phyloP scores from a whole-genome alignment of 2,888 invertebrate species.

The Nasonovia ribisnigri region DNA sequence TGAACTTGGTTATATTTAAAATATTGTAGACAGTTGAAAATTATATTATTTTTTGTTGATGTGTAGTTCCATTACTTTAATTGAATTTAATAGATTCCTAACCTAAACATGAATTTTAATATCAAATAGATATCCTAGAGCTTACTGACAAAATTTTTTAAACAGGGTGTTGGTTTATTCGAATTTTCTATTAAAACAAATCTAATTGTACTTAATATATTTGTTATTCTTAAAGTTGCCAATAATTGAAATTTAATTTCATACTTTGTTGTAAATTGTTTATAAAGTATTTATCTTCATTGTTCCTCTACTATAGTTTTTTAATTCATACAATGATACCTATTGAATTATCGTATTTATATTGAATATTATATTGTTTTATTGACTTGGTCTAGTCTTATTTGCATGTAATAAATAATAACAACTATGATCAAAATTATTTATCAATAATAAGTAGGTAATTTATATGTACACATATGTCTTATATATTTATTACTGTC shows the following conservation, averaged over 20 bases:
- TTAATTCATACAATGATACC: neutral
- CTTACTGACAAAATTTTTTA: slow-evolving; percentile 13
- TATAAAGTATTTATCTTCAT: neutral
- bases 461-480: neutral
- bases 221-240: slow-evolving; percentile 5
- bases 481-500: neutral
- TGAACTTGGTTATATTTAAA: neutral
- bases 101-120: slow-evolving; percentile 1
- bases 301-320: neutral
- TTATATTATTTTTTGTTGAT: neutral
- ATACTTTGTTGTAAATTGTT: neutral
- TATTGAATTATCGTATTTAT: neutral
- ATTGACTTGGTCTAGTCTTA: neutral
- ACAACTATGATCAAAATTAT: neutral
- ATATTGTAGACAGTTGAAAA: neutral
- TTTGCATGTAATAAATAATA: neutral
- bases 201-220: neutral
- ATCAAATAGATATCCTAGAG: slow-evolving; percentile 55
- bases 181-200: slow-evolving; percentile 32
- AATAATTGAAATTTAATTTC: slow-evolving; percentile 30
- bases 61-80: slow-evolving; percentile 44
- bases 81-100: slow-evolving; percentile 20
- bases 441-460: neutral
- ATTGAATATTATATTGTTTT: neutral
- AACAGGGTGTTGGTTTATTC: slow-evolving; percentile 54